Evolutionary conservation across 2,888 invertebrate species (phyloP).

Genomic region (Phyllotreta cruciferae): DNA sequence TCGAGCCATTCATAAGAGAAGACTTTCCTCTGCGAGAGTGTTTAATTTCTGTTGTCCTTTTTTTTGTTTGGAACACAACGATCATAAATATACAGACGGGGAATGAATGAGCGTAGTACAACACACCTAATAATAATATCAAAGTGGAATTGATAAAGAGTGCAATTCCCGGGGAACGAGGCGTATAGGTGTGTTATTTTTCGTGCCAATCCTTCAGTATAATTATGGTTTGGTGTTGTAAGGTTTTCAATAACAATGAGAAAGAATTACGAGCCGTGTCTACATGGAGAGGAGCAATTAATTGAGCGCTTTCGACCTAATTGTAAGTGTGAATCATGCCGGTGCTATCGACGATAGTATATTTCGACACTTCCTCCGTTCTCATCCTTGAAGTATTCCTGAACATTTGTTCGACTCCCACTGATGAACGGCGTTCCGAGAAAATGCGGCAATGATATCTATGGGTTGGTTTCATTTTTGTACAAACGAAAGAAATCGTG

Average conservation of each 20-base stretch:
- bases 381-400: conserved; percentile 30
- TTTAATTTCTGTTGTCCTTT: conserved; percentile 27
- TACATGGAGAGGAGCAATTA: conserved; percentile 32
- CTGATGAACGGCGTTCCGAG: background rate
- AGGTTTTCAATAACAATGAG: conserved; percentile 37
- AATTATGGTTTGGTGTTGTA: conserved; percentile 37
- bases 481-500: no score
- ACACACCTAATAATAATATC: conserved; percentile 37
- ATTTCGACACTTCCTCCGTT: conserved; percentile 36
- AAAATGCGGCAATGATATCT: conserved; percentile 7
- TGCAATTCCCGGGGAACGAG: conserved; percentile 36
- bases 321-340: conserved; percentile 36
- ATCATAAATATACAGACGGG: conserved; percentile 20
- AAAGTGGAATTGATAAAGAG: conserved; percentile 34
- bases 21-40: conserved; percentile 19
- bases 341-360: conserved; percentile 25
- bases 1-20: conserved; percentile 27
- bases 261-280: conserved; percentile 33
- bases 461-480: background rate
- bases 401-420: conserved; percentile 7
- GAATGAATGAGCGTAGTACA: conserved; percentile 23
- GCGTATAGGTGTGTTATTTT: conserved; percentile 39
- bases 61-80: conserved; percentile 11
- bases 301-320: conserved; percentile 32
- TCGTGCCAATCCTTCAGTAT: conserved; percentile 37